Conservation (phyloP, 2,113 vertebrate species). For the Carassius gibelio region DNA sequence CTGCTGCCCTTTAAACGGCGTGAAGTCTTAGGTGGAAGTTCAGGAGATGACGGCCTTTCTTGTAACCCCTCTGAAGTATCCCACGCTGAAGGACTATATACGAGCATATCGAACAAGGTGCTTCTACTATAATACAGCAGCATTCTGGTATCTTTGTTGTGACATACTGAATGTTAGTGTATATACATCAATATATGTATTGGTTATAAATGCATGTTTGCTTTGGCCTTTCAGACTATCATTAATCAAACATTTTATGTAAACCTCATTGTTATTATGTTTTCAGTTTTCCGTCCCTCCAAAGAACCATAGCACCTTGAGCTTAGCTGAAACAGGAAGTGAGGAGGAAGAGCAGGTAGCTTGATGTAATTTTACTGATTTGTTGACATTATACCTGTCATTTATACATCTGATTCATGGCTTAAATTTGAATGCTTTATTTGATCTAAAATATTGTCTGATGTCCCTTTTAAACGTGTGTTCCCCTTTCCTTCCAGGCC, state of each 20-base stretch:
- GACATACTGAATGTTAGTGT: background rate
- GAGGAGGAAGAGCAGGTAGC: constrained; percentile 76
- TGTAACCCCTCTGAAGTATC: constrained; percentile 78
- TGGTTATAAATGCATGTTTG: background rate
- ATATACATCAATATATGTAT: background rate
- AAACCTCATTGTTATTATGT: constrained; percentile 64
- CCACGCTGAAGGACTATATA: constrained; percentile 62
- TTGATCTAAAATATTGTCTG: background rate
- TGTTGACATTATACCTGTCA: constrained; percentile 4
- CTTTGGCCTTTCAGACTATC: constrained; percentile 2
- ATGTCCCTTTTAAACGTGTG: background rate
- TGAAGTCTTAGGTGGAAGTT: constrained; percentile 78
- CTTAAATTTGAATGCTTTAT: background rate
- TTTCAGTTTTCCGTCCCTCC: constrained; percentile 68
- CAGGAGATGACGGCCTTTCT: constrained; percentile 80
- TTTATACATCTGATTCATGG: background rate
- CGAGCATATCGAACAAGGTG: constrained; percentile 74
- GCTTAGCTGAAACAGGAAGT: constrained; percentile 72
- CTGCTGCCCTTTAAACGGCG: constrained; percentile 72
- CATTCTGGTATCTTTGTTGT: background rate
- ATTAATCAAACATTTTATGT: constrained; percentile 46
- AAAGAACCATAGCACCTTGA: constrained; percentile 70
- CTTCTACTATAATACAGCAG: background rate
- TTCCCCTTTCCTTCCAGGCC: constrained; percentile 71
- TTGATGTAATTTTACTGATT: constrained; percentile 47